A percentile compares a stretch with the other conserved stretches of the same genome.
These are phyloP conservation scores for Altica lythri DNA, from an alignment of 2,888 invertebrate species.

Conservation along the genomic window DNA sequence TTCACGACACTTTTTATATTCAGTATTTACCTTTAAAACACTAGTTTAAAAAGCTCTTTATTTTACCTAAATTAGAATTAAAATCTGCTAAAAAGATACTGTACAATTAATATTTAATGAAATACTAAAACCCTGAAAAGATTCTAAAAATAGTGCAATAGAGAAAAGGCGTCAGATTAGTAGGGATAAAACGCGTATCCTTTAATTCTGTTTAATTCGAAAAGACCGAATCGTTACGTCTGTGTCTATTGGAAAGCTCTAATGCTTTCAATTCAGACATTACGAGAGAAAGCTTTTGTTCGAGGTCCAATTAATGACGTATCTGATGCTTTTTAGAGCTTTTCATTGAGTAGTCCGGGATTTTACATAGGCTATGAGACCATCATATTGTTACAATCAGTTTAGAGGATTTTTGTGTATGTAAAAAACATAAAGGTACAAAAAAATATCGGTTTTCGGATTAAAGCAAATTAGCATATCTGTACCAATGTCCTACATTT, in stretches of 20 bases:
- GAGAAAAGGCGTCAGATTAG: background rate
- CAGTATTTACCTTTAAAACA: too few relatives aligned
- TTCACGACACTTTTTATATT: too few relatives aligned
- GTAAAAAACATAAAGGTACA: too few relatives aligned
- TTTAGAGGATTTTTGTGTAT: too few relatives aligned
- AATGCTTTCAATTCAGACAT: constrained; percentile 44
- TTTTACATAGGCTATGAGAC: constrained; percentile 6
- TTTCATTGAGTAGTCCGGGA: constrained; percentile 18
- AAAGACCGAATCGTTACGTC: constrained; percentile 42
- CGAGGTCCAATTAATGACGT: constrained; percentile 42
- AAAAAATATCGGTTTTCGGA: too few relatives aligned
- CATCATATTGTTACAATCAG: background rate
- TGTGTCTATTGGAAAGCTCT: constrained; percentile 39
- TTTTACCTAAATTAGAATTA: too few relatives aligned
- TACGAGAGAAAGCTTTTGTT: constrained; percentile 38
- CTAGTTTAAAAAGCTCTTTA: too few relatives aligned
- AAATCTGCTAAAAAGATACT: too few relatives aligned
- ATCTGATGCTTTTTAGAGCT: constrained; percentile 36
- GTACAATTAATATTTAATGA: too few relatives aligned
- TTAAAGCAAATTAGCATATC: too few relatives aligned
- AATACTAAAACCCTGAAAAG: too few relatives aligned
- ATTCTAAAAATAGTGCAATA: constrained; percentile 3
- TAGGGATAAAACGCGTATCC: constrained; percentile 37
- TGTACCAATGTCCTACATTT: too few relatives aligned
- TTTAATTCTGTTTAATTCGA: constrained; percentile 45